Conservation (phyloP, 2,113 vertebrate genomes). For the Natator depressus region DNA sequence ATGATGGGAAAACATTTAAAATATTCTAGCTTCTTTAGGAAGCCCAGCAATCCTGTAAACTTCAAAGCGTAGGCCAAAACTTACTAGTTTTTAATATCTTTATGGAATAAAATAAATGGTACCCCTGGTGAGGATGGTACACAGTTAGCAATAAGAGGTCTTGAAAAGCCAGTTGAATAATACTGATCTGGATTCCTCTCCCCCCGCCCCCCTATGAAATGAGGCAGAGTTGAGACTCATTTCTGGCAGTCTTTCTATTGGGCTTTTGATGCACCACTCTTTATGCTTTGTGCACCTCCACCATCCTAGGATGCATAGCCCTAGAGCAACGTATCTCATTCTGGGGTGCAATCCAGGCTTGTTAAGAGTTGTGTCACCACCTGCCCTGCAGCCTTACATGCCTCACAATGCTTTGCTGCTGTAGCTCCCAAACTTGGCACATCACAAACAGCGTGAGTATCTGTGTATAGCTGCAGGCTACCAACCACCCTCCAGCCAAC, state of each 20-base stretch:
- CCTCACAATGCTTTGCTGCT: too few relatives aligned
- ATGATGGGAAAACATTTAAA: neutral
- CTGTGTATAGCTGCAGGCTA: too few relatives aligned
- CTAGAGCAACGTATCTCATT: too few relatives aligned
- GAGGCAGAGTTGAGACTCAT: neutral
- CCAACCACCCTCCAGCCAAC: too few relatives aligned
- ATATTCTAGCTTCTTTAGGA: neutral
- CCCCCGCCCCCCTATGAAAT: neutral
- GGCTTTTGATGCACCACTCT: neutral
- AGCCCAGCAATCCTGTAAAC: neutral
- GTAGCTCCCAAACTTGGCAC: too few relatives aligned
- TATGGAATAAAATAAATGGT: neutral
- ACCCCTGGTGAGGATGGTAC: fast-evolving
- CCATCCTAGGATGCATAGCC: too few relatives aligned
- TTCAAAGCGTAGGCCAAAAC: neutral
- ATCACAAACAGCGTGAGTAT: too few relatives aligned
- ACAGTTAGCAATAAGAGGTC: neutral
- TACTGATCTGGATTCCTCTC: neutral
- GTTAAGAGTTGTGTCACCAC: too few relatives aligned
- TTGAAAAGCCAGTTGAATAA: neutral
- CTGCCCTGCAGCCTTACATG: too few relatives aligned
- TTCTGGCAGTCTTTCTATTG: neutral
- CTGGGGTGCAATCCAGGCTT: too few relatives aligned
- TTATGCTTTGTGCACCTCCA: too few relatives aligned
- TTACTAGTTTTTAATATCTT: neutral